Evolutionary conservation across 1,140 invertebrate species (phyloP), one percentile per base, ranked within the genome.

Genomic region (Cardiocondyla obscurior): DNA sequence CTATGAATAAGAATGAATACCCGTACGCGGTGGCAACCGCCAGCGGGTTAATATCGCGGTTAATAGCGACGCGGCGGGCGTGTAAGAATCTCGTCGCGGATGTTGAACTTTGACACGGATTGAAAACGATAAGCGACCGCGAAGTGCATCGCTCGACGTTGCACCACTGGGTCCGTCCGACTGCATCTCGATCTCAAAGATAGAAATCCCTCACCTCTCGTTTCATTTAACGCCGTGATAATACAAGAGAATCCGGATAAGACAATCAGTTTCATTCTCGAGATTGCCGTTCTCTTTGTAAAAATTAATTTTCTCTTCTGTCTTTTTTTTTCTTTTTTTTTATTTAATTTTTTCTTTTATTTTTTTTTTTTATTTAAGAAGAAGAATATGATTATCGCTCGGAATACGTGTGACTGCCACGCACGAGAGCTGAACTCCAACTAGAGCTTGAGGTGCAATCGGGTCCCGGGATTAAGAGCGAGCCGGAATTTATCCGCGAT

Each of bases 91-190:
- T 65, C 58, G 22, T 39, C 49, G 30, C 14, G 44, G 64, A 67
- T 33, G 42, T n/a, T 22, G 53, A 74, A 65, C 58, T 53, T 44
- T 81, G 70, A 73, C 28, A 42, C 46, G 67, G 49, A 53, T 46
- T 55, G 58, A 46, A 28, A 49, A 79, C 69, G 69, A 55, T 77
- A 49, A 84, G 65, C 53, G 44, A 42, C 22, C 72, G 60, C 65
- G 64, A n/a, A 46, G 22, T 77, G 67, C 74, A 57, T 84, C 60
- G 55, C 67, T 84, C 82, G 74, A 51, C 70, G 74, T 87, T 42
- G 70, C 57, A 83, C 64, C 46, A 81, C 46, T 55, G 44, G 51
- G 16, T 28, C 42, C 74, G 49, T 46, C 46, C 74, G 16, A 22
- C 73, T 77, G 73, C 62, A 46, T 46, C 67, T 81, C 70, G 77